Evolutionary conservation across 2,888 invertebrate species (phyloP).

Genomic region (Plebejus argus): DNA sequence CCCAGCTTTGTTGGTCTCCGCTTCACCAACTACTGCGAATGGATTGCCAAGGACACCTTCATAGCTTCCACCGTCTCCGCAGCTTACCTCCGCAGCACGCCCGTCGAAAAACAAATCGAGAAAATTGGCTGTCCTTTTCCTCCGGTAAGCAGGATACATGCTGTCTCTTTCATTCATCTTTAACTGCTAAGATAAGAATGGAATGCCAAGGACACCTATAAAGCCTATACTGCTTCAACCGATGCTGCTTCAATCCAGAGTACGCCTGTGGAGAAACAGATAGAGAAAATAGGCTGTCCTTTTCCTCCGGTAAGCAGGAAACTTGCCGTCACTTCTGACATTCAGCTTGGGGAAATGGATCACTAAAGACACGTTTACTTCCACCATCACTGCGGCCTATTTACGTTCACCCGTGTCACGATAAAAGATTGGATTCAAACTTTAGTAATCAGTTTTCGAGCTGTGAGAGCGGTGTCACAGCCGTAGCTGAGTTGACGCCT

Average conservation of each 20-base stretch:
- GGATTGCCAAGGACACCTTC: slow-evolving; percentile 4
- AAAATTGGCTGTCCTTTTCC: slow-evolving; percentile 26
- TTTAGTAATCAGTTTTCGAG: too few relatives aligned
- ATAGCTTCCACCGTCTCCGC: slow-evolving; percentile 2
- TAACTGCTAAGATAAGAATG: neutral
- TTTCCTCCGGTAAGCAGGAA: slow-evolving; percentile 25
- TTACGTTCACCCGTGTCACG: too few relatives aligned
- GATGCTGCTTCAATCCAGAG: neutral
- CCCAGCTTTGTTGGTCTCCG: slow-evolving; percentile 35
- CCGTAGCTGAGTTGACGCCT: too few relatives aligned
- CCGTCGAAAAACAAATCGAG: neutral
- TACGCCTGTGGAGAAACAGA: neutral
- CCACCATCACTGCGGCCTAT: neutral
- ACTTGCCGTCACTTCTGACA: neutral
- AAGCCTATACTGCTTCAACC: too few relatives aligned
- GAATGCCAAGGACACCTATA: neutral
- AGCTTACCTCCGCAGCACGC: neutral
- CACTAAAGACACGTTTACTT: neutral
- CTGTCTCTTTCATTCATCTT: neutral
- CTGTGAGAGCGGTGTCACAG: too few relatives aligned
- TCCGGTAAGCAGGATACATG: slow-evolving; percentile 18
- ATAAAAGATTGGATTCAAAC: too few relatives aligned
- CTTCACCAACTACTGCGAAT: slow-evolving; percentile 21
- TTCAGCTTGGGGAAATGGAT: neutral
- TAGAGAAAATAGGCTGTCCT: neutral